Base-by-base conservation (phyloP, 2,797 vertebrate genomes). In the Mus caroli region DNA sequence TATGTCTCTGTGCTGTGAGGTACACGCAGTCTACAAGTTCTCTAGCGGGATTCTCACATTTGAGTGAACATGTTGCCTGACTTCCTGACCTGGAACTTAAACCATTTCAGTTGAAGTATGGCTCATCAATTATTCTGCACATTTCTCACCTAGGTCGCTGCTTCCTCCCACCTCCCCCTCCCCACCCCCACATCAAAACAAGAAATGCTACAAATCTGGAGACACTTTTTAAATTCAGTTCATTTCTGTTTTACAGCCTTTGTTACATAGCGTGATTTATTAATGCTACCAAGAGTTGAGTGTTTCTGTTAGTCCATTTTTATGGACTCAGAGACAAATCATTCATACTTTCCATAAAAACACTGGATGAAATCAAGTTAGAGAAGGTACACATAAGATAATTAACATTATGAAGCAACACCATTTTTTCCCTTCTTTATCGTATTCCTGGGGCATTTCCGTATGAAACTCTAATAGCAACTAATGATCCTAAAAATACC, bases 161-260 rank as follows among this genome's bases (percentile, higher is more conserved):
- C 97, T 97, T 82, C 97, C 56, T 22, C 97, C 97, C 77, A 96
- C 79, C 97, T 97, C 97, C 7, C 6, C 97, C 97, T 97, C 97
- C 97, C 78, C 96, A 80, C 97, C 97, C 97, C 97, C 64, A 95
- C 76, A 97, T 97, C 98, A 96, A 95, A 92, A 97, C 93, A 93
- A 77, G 91, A 96, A 95, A 97, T 96, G 96, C 97, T 97, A 93
- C 92, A 93, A 69, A 94, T 97, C 97, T 96, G 84, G 7, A 34
- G 84, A 86, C 37, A 76, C 82, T 96, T 97, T 95, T 97, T 88
- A 60, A n/a, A 69, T 93, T 95, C 64, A 77, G 26, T 92, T 95
- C 77, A 13, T 90, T 40, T 91, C 93, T 96, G 43, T 90, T 97
- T 95, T 97, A 85, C 92, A 96, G 84, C 86, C 90, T 85, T 62